Base-by-base conservation (phyloP, 2,888 invertebrate genomes). In the Pyrocoelia pectoralis region DNA sequence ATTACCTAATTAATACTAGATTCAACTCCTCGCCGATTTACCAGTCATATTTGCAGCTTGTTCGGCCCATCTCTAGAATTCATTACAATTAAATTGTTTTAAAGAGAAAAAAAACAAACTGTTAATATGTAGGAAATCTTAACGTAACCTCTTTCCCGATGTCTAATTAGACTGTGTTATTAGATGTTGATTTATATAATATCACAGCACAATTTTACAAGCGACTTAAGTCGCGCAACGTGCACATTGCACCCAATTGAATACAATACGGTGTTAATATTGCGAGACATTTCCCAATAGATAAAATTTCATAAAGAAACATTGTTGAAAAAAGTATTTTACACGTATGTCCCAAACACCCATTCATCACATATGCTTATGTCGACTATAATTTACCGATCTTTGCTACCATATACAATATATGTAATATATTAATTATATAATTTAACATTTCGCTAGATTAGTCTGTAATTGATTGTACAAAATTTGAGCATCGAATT, bases 311-410 rank as follows among this genome's bases (percentile, higher is more conserved):
- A 29, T 38, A 52, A 52, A 52, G 28, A 33, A 52, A 52, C 13
- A 52, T 46, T 33, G 38, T 52, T 52, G 13, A 14, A 67, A 24
- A 56, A 56, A 59, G 50, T 69, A 69, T 70, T 74, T 76, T 77
- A 76, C 78, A 79, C 77, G 78, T 78, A 77, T 74, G 73, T 74
- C 77, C 77, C 77, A 78, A 79, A 77, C 76, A 74, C 75, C 75
- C 72, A 55, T 66, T 79, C 79, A 80, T 81, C 80, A 81, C 80
- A 81, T 80, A 78, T 79, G 79, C 80, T 80, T 79, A 80, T 78
- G 76, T 76, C 72, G 76, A 75, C 76, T 78, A 76, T 76, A 76
- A 75, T 75, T 77, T 77, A 78, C 75, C n/a, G 75, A 74, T 73
- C 70, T 74, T 75, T 76, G 73, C 78, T 78, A 79, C 78, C 77